phyloP scores from a whole-genome alignment of 2,113 vertebrate species.

The Phyllostomus hastatus region DNA sequence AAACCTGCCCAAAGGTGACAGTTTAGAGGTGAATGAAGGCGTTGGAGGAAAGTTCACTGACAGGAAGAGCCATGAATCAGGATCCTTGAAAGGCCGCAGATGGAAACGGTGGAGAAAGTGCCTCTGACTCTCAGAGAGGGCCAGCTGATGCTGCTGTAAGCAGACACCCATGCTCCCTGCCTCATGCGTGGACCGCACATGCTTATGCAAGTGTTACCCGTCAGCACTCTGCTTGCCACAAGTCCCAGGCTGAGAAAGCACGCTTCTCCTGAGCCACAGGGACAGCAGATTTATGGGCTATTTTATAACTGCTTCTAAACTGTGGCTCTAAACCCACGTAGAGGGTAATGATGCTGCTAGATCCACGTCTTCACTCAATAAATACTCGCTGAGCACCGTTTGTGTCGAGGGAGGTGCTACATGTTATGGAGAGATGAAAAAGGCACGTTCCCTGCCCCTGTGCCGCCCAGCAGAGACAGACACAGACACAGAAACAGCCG shows the following conservation, averaged over 20 bases:
- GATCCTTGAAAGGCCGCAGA: neutral
- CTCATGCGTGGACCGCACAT: neutral
- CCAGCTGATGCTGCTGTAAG: neutral
- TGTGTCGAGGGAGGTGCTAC: neutral
- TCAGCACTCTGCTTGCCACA: neutral
- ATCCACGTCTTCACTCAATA: slow-evolving; percentile 22
- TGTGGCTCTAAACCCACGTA: neutral
- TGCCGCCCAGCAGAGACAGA: neutral
- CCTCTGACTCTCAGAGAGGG: neutral
- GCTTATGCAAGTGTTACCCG: neutral
- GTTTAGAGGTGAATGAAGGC: neutral
- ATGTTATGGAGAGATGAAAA: neutral
- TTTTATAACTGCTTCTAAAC: slow-evolving; percentile 46
- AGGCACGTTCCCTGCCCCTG: neutral
- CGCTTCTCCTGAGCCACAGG: neutral
- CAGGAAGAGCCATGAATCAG: neutral
- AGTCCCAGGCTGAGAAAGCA: slow-evolving; percentile 1
- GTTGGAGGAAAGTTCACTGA: neutral
- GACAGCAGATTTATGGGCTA: slow-evolving; percentile 30
- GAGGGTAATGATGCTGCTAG: neutral
- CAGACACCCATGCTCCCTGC: neutral
- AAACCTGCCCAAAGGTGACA: neutral
- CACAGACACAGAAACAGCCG: neutral
- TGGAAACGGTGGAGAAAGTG: neutral
- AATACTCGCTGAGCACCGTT: slow-evolving; percentile 20